Evolutionary conservation across 2,888 invertebrate genomes (phyloP), one percentile per base, ranked within the genome.

Genomic region (Andrena hattorfiana): DNA sequence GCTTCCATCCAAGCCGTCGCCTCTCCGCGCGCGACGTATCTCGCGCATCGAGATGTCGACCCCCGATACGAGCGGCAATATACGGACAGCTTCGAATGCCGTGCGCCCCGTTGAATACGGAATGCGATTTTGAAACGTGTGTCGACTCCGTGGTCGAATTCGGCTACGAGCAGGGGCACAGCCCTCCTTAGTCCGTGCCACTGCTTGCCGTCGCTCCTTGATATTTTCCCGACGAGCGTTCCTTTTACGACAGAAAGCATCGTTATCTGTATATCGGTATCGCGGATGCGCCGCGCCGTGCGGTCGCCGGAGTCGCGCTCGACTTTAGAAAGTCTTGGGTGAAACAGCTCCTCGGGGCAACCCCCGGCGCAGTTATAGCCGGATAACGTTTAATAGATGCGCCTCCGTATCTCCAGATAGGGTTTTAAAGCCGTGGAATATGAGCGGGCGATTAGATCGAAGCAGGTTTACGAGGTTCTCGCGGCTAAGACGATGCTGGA

Each of bases 81-180:
- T 78, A 85, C 85, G 77, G 83, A 81, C 86, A 83, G 81, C 74
- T 74, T 87, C 85, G 84, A 86, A 85, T 75, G 84, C 77, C 77
- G 62, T 70, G 83, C 51, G 77, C 76, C 80, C 81, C 62, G 77
- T 80, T 81, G 91, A 91, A 91, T 91, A 90, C 90, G 64, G 80
- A 90, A 89, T 90, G 86, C 69, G 84, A 85, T 75, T 69, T 70
- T 62, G 79, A 83, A 86, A 91, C 91, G 91, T 91, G 91, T 84
- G 86, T 83, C 85, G 91, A 91, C 90, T 91, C 72, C 71, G 68
- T 67, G 75, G 73, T 69, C 77, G 54, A 83, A 75, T 74, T 84
- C 75, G 79, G 66, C 73, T 72, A 73, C 66, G 59, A 72, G 77
- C 77, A 72, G 64, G 78, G 81, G 28, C 77, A 70, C 81, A 75